Base-by-base conservation (phyloP, 2,888 invertebrate genomes). In the Papilio gigon region DNA sequence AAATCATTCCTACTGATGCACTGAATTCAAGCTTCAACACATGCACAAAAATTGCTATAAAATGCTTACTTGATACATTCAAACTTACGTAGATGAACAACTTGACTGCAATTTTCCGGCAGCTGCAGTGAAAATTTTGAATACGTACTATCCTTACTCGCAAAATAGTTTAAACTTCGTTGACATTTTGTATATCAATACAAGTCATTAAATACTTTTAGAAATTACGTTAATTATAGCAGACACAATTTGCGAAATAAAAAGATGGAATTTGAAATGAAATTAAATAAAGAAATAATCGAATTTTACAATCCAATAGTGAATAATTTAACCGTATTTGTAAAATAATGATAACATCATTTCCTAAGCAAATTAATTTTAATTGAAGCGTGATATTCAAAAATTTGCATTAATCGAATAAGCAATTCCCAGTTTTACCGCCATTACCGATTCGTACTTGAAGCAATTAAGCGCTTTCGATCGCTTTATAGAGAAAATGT, bases 401-500 rank as follows among this genome's bases (percentile, higher is more conserved):
- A 42, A 12, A 17, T 42, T 42, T 47, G 1, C 12, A 22, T 47
- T 12, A 22, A 22, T 12, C 4, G 22, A 47, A 22, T 47, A 17
- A 56, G n/a, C 17, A 17, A 30, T 56, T 30, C 17, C n/a, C 35
- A n/a, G 25, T 50, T 20, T 22, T 5, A 53, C 50, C 53, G 42
- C 35, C 14, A 40, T 53, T 37, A 14, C 27, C n/a, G 25, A 22
- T 40, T 14, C 14, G n/a, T 62, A 42, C 42, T 58, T 65, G n/a
- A 58, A 58, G 42, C 25, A 68, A 68, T 68, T 63, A 62, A 58
- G 42, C 44, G 17, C 12, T 44, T 63, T 67, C 66, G 40, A 40
- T 67, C n/a, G 37, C 2, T n/a, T 67, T 42, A 27, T 35, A 62
- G 58, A 47, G 56, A 62, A 63, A 63, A 62, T 68, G 67, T 68